Evolutionary conservation across 1,140 invertebrate species (phyloP).

Genomic region (Apocrypta bakeri): DNA sequence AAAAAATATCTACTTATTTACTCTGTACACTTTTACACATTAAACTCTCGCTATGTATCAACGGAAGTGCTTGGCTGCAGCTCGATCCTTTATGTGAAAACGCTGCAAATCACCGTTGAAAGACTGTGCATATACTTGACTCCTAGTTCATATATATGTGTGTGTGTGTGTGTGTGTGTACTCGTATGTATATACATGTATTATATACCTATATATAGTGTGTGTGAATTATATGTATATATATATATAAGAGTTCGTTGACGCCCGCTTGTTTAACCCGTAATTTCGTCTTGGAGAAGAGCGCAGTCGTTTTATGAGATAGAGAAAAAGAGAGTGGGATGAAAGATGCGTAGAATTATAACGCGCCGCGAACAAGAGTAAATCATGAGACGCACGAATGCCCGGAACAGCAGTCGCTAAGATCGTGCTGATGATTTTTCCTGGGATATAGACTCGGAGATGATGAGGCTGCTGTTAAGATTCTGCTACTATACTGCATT

Average conservation of each 20-base stretch:
- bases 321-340: slow-evolving; percentile 22
- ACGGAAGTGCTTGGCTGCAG: not conserved
- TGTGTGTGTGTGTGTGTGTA: too few relatives aligned
- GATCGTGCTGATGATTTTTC: not conserved
- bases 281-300: slow-evolving; percentile 35
- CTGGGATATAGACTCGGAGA: not conserved
- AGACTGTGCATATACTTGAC: not conserved
- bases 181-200: too few relatives aligned
- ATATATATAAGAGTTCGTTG: slow-evolving; percentile 34
- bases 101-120: slow-evolving; percentile 32
- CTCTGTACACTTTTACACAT: not conserved
- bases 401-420: not conserved
- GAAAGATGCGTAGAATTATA: slow-evolving; percentile 40
- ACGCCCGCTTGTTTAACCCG: slow-evolving; percentile 42
- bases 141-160: not conserved
- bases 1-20: not conserved
- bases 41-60: not conserved
- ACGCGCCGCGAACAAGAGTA: slow-evolving; percentile 11
- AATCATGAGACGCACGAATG: slow-evolving; percentile 15
- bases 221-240: too few relatives aligned
- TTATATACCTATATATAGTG: too few relatives aligned
- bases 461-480: slow-evolving; percentile 14
- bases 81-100: slow-evolving; percentile 33
- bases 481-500: slow-evolving; percentile 4
- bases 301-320: slow-evolving; percentile 31